Evolutionary conservation across 1,140 invertebrate species (phyloP), one percentile per base, ranked within the genome.

Genomic region (Steinernema feltiae): DNA sequence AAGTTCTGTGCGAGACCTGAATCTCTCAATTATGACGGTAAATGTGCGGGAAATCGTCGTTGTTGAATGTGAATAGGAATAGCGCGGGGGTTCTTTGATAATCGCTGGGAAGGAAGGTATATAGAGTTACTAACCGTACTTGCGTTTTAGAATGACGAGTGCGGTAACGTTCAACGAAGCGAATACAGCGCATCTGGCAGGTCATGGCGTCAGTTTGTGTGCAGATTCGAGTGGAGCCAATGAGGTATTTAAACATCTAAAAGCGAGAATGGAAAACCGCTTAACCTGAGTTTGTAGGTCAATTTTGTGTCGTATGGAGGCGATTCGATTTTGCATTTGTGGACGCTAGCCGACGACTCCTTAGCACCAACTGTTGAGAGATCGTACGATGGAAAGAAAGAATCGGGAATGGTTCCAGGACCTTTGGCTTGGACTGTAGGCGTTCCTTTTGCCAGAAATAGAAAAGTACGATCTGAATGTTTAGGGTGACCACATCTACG

Each of bases 341-440:
- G 53, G 53, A 15, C 53, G 3, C 24, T 63, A 3, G 53, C 15
- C 24, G 53, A 12, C 2, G 53, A 63, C 24, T 3, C 24, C 12
- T 21, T 63, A 3, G 7, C 7, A 21, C 53, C 53, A 12, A 21
- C 3, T 3, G 24, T 63, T 21, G 53, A 63, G 53, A 12, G 53
- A 21, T 63, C 53, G 2, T 63, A 63, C 53, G 53, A 63, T n/a
- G 53, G 53, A 12, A 63, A 63, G 53, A 63, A 63, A 21, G 53
- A 63, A 27, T 63, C 53, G 53, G 24, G 24, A 3, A 15, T n/a
- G 15, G 24, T 27, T 21, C 15, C 53, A 17, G 53, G 53, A 27
- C 53, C 53, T 7, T 27, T 63, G 12, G 53, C 53, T 27, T 63
- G 53, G 53, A 63, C 53, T 3, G 53, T 63, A 63, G 24, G 53